Conservation (phyloP, 2,888 invertebrate species). For the Prosopocoilus inquinatus region DNA sequence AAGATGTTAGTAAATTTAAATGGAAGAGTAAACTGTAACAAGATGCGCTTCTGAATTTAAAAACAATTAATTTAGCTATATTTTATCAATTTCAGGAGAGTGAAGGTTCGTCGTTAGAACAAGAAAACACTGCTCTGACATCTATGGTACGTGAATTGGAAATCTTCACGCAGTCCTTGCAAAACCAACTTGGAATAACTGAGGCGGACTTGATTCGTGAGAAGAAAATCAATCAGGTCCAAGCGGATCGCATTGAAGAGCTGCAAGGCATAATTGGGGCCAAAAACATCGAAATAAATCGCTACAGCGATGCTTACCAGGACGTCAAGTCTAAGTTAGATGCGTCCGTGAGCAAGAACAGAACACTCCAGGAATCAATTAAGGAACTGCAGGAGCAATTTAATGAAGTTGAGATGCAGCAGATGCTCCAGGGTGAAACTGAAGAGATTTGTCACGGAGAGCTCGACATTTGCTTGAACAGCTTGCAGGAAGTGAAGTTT, state of each 20-base stretch:
- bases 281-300: conserved; percentile 29
- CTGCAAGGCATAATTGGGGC: conserved; percentile 36
- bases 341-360: conserved; percentile 6
- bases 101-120: not conserved
- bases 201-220: conserved; percentile 21
- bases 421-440: conserved; percentile 30
- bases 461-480: conserved; percentile 21
- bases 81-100: not conserved
- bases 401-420: conserved; percentile 42
- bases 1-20: too few relatives aligned
- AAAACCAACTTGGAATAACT: conserved; percentile 12
- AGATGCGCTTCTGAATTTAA: too few relatives aligned
- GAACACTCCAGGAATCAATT: conserved; percentile 34
- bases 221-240: conserved; percentile 22
- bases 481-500: conserved; percentile 24
- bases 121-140: not conserved
- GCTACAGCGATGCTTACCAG: conserved; percentile 30
- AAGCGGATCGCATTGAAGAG: conserved; percentile 36
- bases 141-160: conserved; percentile 8
- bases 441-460: conserved; percentile 22
- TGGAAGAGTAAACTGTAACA: too few relatives aligned
- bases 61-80: too few relatives aligned
- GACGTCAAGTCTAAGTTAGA: conserved; percentile 14
- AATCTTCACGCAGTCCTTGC: conserved; percentile 10
- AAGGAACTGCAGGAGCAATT: conserved; percentile 46